A percentile compares a stretch with the other conserved stretches of the same genome.
phyloP scores from a whole-genome alignment of 2,113 vertebrate genomes.

The Anolis sagrei region DNA sequence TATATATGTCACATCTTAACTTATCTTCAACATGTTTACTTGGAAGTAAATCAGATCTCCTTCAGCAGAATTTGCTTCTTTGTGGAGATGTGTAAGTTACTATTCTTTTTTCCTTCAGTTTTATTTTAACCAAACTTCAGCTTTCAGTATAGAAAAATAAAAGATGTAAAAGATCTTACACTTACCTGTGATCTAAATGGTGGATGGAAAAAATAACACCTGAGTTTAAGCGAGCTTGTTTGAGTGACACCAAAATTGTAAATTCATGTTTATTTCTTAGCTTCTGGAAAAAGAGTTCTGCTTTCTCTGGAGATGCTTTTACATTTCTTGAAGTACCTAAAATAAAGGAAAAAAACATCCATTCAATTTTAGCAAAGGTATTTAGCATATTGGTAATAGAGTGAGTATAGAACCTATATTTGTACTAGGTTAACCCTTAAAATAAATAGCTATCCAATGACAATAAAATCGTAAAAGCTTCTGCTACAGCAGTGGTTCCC shows the following conservation, averaged over 20 bases:
- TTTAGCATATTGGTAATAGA: constrained; percentile 15
- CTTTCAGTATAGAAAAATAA: neutral
- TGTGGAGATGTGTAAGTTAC: neutral
- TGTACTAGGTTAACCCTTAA: neutral
- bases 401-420: neutral
- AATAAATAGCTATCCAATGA: neutral
- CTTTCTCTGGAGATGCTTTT: constrained; percentile 84
- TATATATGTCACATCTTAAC: neutral
- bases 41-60: neutral
- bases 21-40: neutral
- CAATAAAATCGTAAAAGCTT: neutral
- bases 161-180: neutral
- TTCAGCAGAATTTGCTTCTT: neutral
- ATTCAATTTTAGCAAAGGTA: constrained; percentile 23
- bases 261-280: constrained; percentile 94
- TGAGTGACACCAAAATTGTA: constrained; percentile 90
- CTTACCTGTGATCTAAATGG: constrained; percentile 91
- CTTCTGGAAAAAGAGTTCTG: constrained; percentile 89
- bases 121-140: constrained; percentile 9
- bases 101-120: neutral
- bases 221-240: constrained; percentile 92
- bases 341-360: constrained; percentile 46
- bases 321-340: constrained; percentile 90
- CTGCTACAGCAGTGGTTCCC: no score
- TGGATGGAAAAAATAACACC: constrained; percentile 95